Evolutionary conservation across 2,113 vertebrate genomes (phyloP).

Genomic region (Etheostoma cragini): DNA sequence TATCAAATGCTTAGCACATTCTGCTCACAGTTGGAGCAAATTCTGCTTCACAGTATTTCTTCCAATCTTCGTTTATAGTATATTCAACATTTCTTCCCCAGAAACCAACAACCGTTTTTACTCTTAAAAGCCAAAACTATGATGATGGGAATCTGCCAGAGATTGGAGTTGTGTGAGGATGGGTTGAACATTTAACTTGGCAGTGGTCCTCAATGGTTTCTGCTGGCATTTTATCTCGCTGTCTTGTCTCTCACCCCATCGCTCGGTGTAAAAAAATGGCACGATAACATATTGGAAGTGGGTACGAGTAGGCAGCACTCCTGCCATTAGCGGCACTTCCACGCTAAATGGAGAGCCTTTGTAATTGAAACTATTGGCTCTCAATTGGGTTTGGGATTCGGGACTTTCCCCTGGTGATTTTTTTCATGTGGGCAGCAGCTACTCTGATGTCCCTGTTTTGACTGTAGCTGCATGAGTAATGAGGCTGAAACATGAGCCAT

Average conservation of each 20-base stretch:
- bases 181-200: constrained; percentile 29
- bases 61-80: not conserved
- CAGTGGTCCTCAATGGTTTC: not conserved
- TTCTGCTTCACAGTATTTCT: not conserved
- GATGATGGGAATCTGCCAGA: not conserved
- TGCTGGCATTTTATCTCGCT: not conserved
- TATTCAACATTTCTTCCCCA: not conserved
- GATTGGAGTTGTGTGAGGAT: not conserved
- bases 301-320: constrained; percentile 31
- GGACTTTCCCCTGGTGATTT: constrained; percentile 44
- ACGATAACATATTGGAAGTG: constrained; percentile 57
- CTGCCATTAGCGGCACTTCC: constrained; percentile 15
- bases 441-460: constrained; percentile 15
- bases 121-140: not conserved
- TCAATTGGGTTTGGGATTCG: constrained; percentile 48
- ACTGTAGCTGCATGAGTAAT: constrained; percentile 50
- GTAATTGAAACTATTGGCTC: constrained; percentile 47
- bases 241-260: not conserved
- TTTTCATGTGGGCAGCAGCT: constrained; percentile 42
- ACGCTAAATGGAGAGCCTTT: not conserved
- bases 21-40: too few relatives aligned
- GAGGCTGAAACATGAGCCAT: constrained; percentile 50
- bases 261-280: constrained; percentile 14
- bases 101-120: not conserved
- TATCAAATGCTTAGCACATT: not conserved